A percentile compares a stretch with the other conserved stretches of the same genome.
These are phyloP conservation scores for Collichthys lucidus DNA, from an alignment of 2,113 vertebrate species.

Conservation along the genomic window DNA sequence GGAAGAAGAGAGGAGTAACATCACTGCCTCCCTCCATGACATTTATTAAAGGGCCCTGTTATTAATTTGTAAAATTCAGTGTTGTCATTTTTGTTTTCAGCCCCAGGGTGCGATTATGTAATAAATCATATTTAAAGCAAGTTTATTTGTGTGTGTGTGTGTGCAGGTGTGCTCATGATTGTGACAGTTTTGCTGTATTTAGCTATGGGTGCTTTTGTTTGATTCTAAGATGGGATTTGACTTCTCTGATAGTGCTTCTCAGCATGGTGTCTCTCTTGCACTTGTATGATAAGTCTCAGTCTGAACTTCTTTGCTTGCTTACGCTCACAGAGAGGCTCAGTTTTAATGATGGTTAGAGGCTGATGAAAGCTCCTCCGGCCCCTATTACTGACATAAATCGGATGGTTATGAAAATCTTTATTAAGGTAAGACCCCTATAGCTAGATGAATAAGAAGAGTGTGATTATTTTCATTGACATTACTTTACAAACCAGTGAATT, in stretches of 20 bases:
- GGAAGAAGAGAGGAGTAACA: conserved; percentile 56
- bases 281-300: conserved; percentile 51
- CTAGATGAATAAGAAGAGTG: conserved; percentile 41
- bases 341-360: conserved; percentile 54
- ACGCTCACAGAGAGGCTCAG: conserved; percentile 37
- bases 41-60: conserved; percentile 50
- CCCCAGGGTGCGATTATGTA: conserved; percentile 46
- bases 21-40: conserved; percentile 53
- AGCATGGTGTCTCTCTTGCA: conserved; percentile 41
- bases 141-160: conserved; percentile 17
- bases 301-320: conserved; percentile 54
- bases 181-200: conserved; percentile 1
- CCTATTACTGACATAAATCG: conserved; percentile 33
- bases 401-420: conserved; percentile 52
- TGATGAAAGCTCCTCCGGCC: conserved; percentile 32
- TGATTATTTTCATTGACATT: conserved; percentile 38
- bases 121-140: conserved; percentile 26
- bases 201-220: conserved; percentile 35
- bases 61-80: conserved; percentile 61
- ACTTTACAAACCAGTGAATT: conserved; percentile 48
- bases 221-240: conserved; percentile 50
- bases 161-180: not conserved
- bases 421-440: conserved; percentile 53
- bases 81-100: conserved; percentile 33
- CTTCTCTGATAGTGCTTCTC: conserved; percentile 43